Evolutionary conservation across 1,140 invertebrate species (phyloP), one percentile per base, ranked within the genome.

Genomic region (Drosophila funebris): DNA sequence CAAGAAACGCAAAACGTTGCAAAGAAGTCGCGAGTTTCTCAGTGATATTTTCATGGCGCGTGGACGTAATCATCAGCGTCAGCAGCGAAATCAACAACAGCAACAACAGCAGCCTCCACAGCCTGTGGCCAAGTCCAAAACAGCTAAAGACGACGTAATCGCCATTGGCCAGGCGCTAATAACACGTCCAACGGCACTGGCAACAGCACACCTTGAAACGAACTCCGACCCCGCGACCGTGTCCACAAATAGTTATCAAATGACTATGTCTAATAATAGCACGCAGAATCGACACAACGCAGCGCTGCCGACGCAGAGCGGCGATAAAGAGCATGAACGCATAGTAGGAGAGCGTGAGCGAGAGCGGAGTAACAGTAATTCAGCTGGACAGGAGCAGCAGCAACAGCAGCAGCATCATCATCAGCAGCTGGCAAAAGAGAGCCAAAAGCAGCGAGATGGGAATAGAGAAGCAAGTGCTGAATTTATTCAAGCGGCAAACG

Each of bases 241-340:
- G 53, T 81, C 89, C 66, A 73, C 85, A 74, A 90, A 85, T 87
- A 90, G 81, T 91, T 90, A 90, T 90, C 89, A 91, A 90, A 90
- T 90, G 85, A 87, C 89, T 75, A 80, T 80, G 89, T 84, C 89
- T 90, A 90, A 90, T 87, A 89, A 89, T 90, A 91, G 82, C 77
- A 11, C 52, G 20, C 57, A 76, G 71, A 78, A 80, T 56, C 69
- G 69, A 64, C 56, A 71, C 41, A 70, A 27, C 37, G 71, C 61
- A 62, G 70, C 52, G 29, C n/a, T 61, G 64, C 18, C 18, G 57
- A 24, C 18, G 58, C 69, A 71, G 69, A 64, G 48, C 41, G 18
- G 13, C 16, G 24, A 48, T 27, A 81, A 72, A 39, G 76, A 78
- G 41, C 61, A 43, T 5, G 56, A 50, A n/a, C 27, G 14, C 9